Evolutionary conservation across 2,113 vertebrate species (phyloP).

Genomic region (Cyphotilapia sp.): DNA sequence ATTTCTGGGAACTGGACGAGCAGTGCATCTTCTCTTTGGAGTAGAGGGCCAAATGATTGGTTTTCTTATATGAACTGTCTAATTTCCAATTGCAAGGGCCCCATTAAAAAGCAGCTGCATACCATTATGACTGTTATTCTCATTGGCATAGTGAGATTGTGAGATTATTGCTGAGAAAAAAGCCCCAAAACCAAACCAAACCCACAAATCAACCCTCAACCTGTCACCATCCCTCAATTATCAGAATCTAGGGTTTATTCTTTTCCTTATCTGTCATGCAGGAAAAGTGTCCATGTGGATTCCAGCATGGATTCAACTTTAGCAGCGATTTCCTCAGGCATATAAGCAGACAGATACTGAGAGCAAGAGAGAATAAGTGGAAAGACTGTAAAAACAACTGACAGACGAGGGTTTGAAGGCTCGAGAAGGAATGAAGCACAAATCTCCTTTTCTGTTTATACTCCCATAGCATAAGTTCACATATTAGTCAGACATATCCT

Average conservation of each 20-base stretch:
- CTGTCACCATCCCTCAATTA: conserved; percentile 34
- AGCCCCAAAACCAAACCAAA: conserved; percentile 20
- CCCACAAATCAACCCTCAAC: conserved; percentile 28
- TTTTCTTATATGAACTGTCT: conserved; percentile 36
- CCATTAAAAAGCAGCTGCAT: conserved; percentile 59
- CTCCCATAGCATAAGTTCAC: neutral
- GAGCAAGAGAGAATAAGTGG: neutral
- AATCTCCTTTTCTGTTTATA: neutral
- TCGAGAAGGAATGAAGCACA: neutral
- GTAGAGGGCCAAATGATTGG: neutral
- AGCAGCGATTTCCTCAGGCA: conserved; percentile 12
- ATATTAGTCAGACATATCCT: conserved; percentile 1
- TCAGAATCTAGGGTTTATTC: conserved; percentile 17
- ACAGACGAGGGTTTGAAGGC: conserved; percentile 14
- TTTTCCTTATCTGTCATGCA: conserved; percentile 23
- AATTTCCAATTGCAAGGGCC: conserved; percentile 44
- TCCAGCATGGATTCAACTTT: conserved; percentile 13
- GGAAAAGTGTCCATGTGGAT: conserved; percentile 57
- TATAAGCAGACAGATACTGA: neutral
- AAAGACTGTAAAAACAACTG: conserved; percentile 15
- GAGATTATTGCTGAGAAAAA: conserved; percentile 32
- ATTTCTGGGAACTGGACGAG: conserved; percentile 45
- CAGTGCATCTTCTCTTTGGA: neutral
- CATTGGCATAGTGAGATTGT: conserved; percentile 36
- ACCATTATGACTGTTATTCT: conserved; percentile 50